Percentiles rank a stretch among this genome's conserved stretches.
phyloP scores from a whole-genome alignment of 2,797 vertebrate genomes.

The Hybognathus amarus region DNA sequence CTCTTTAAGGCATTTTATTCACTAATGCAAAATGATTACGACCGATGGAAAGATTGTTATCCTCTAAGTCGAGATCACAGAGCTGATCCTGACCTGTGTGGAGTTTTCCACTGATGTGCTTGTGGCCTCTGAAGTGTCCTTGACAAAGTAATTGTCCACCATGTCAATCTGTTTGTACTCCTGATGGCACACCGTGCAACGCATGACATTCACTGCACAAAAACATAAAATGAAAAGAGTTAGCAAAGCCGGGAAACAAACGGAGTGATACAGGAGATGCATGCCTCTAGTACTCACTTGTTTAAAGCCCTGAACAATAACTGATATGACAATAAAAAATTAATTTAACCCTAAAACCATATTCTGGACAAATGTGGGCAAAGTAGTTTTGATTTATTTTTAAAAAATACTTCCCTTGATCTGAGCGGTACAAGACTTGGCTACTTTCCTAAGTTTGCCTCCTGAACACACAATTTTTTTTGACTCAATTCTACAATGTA shows the following conservation, averaged over 20 bases:
- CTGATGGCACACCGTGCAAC: constrained; percentile 92
- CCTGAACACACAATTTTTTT: too few species aligned
- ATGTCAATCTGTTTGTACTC: constrained; percentile 97
- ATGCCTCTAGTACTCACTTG: not conserved
- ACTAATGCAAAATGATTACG: not conserved
- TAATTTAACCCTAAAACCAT: too few species aligned
- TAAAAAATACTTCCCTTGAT: too few species aligned
- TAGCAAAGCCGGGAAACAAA: not conserved
- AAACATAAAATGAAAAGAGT: constrained; percentile 3
- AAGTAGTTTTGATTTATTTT: too few species aligned
- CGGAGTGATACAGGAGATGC: not conserved
- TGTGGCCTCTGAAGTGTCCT: constrained; percentile 90
- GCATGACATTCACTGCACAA: constrained; percentile 90
- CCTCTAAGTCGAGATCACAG: not conserved
- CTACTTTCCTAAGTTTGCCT: too few species aligned
- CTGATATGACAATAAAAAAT: not conserved
- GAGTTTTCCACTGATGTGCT: constrained; percentile 91
- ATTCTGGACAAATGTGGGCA: too few species aligned
- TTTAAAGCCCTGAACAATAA: not conserved
- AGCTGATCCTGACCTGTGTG: constrained; percentile 82
- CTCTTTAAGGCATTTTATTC: not conserved
- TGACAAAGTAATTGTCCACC: constrained; percentile 98
- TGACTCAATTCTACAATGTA: too few species aligned
- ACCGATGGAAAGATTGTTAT: not conserved
- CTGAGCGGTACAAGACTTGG: too few species aligned